Percentiles rank a stretch among this genome's conserved stretches.
Conservation (phyloP, 2,888 invertebrate genomes). For the Nesidiocoris tenuis region DNA sequence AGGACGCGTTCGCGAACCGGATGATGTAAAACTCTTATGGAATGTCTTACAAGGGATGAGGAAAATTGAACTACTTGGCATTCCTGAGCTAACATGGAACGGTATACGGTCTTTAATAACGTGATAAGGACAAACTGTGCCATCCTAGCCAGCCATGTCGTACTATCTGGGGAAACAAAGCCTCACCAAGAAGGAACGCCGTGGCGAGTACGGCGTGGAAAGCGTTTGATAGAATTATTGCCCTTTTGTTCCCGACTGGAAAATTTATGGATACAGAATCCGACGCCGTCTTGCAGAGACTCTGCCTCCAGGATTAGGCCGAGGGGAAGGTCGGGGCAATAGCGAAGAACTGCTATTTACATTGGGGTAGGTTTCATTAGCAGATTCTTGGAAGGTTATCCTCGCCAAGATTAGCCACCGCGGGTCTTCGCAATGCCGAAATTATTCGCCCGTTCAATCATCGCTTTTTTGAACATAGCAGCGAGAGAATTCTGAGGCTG, state of each 20-base stretch:
- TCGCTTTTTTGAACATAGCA: too few species aligned
- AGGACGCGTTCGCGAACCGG: neutral
- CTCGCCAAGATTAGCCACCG: too few species aligned
- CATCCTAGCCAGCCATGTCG: neutral
- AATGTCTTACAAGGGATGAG: constrained; percentile 21
- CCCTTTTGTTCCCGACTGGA: constrained; percentile 20
- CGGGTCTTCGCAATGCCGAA: too few species aligned
- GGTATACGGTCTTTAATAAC: constrained; percentile 33
- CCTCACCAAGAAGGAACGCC: constrained; percentile 6
- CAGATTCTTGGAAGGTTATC: constrained; percentile 20
- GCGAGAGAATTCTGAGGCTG: too few species aligned
- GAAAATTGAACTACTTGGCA: constrained; percentile 41
- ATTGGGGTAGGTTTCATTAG: constrained; percentile 23
- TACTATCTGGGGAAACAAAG: constrained; percentile 23
- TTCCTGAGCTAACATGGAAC: constrained; percentile 25
- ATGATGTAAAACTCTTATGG: constrained; percentile 13
- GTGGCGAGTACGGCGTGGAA: neutral
- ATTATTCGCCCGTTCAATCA: too few species aligned
- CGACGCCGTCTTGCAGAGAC: neutral
- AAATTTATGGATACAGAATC: constrained; percentile 28
- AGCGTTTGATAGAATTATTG: constrained; percentile 16
- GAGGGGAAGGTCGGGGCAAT: neutral
- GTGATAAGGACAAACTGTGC: constrained; percentile 12
- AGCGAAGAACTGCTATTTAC: neutral
- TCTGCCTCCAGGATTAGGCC: neutral